phyloP scores from a whole-genome alignment of 2,113 vertebrate species.

The Aplodontia rufa region DNA sequence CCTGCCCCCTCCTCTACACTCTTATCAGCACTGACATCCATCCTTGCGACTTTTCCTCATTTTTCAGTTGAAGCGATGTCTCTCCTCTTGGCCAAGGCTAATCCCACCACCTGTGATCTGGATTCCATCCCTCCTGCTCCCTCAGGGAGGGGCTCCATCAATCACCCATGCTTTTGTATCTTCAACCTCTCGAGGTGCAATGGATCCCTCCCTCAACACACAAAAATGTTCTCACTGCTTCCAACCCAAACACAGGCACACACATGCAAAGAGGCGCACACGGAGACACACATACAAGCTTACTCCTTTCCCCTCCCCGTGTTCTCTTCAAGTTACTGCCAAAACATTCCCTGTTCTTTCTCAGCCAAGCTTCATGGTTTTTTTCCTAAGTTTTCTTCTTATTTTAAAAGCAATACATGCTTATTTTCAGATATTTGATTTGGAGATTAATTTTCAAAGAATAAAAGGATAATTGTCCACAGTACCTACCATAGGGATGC shows the following conservation, averaged over 20 bases:
- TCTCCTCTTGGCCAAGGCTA: conserved; percentile 70
- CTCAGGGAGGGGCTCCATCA: conserved; percentile 62
- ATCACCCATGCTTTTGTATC: conserved; percentile 69
- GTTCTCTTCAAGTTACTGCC: conserved; percentile 38
- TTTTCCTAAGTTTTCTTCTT: conserved; percentile 11
- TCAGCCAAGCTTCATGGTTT: conserved; percentile 1
- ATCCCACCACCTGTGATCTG: conserved; percentile 81
- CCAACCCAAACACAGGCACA: conserved; percentile 43
- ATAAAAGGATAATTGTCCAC: neutral
- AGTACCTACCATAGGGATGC: neutral
- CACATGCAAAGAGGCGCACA: neutral
- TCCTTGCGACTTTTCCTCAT: conserved; percentile 75
- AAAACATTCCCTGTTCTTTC: conserved; percentile 58
- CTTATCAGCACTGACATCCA: conserved; percentile 77
- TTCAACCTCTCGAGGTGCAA: neutral
- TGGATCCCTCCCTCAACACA: neutral
- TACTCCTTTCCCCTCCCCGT: neutral
- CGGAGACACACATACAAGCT: neutral
- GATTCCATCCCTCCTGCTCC: conserved; percentile 66
- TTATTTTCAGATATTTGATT: conserved; percentile 1
- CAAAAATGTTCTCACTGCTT: conserved; percentile 45
- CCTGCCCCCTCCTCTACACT: conserved; percentile 59
- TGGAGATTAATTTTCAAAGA: conserved; percentile 15
- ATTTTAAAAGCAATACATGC: conserved; percentile 13
- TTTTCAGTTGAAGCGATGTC: conserved; percentile 72